Base-by-base conservation (phyloP, 2,113 vertebrate species). In the Bubo bubo region DNA sequence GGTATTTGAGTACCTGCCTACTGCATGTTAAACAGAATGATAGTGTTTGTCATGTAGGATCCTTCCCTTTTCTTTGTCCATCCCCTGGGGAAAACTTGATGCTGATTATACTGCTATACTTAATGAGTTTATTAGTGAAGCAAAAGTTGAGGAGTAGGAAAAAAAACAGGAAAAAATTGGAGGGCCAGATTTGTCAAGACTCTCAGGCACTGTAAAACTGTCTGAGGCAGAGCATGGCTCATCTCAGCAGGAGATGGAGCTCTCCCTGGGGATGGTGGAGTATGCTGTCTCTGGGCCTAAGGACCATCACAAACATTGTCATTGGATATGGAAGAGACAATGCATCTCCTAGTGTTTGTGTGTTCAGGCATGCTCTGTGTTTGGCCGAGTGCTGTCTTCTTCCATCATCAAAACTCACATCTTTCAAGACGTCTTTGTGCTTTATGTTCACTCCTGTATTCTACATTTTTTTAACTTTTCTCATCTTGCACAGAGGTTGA, bases 51-150 rank as follows among this genome's bases (percentile, higher is more conserved):
- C 63, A 71, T 63, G 59, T 63, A 74, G 41, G 8, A 86, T 56
- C 47, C 47, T 90, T 85, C 39, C 21, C 5, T 88, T 80, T 90
- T 79, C 47, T 71, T n/a, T 74, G 34, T 80, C 34, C 11, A 7
- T 63, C 50, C 66, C 45, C 34, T 58, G 45, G 30, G 58, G 77
- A 75, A 87, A 94, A 79, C 8, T 23, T 13, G 24, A 73, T 86
- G 53, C 62, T 79, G 87, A 90, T 96, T 90, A 62, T 76, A 76
- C 58, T 79, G 49, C 87, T 81, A 8, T 66, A 82, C 21, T 63
- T 86, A 92, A 83, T 81, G 72, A 92, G 59, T 85, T 83, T 92
- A 52, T 92, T 86, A 88, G 72, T 81, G 59, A 84, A 91, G 68
- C 55, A 71, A 71, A 95, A 93, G 41, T 73, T 86, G 72, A 86